phyloP scores from a whole-genome alignment of 2,888 invertebrate species.

The Andrena dorsata region DNA sequence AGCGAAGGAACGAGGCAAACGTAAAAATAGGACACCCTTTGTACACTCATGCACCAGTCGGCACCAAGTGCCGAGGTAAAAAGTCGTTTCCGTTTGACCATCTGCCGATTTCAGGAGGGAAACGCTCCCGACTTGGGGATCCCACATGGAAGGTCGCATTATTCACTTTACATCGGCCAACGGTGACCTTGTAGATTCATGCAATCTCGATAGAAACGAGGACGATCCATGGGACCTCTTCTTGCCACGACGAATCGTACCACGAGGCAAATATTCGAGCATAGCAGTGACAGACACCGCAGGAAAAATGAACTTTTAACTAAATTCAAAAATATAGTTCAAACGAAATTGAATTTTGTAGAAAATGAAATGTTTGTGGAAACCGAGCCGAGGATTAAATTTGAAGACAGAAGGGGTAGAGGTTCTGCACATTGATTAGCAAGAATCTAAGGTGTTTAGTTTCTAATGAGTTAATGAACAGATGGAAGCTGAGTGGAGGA shows the following conservation, averaged over 20 bases:
- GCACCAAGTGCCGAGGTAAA: conserved; percentile 70
- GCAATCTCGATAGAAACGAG: conserved; percentile 19
- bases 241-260: neutral
- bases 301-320: neutral
- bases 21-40: conserved; percentile 71
- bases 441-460: too few relatives aligned
- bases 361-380: too few relatives aligned
- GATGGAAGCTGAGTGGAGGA: too few relatives aligned
- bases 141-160: conserved; percentile 41
- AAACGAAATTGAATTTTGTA: too few relatives aligned
- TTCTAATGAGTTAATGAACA: too few relatives aligned
- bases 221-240: neutral
- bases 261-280: neutral
- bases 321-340: neutral
- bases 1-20: conserved; percentile 33
- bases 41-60: conserved; percentile 67
- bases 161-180: conserved; percentile 42
- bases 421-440: too few relatives aligned
- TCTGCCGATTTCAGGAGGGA: conserved; percentile 71
- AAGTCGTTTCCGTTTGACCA: conserved; percentile 77
- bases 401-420: too few relatives aligned
- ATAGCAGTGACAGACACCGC: neutral
- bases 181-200: conserved; percentile 44
- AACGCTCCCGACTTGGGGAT: conserved; percentile 23
- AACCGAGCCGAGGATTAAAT: too few relatives aligned